phyloP scores from a whole-genome alignment of 2,888 invertebrate species.

The Mechanitis mazaeus region DNA sequence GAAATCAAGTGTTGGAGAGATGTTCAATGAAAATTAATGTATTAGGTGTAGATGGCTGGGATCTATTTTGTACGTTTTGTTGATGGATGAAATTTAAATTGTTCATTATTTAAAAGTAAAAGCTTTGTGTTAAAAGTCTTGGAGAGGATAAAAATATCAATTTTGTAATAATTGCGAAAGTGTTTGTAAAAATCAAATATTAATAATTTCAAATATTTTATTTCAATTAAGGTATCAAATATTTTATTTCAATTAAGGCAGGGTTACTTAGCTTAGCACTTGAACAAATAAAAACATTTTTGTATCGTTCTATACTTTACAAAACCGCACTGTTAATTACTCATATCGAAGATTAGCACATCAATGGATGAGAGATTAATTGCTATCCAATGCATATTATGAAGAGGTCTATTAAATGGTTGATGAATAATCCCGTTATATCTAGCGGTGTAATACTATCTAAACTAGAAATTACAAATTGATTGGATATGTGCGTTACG shows the following conservation, averaged over 20 bases:
- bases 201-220: no score
- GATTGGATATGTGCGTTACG: conserved; percentile 2
- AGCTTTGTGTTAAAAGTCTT: not conserved
- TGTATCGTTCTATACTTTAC: conserved; percentile 16
- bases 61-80: conserved; percentile 1
- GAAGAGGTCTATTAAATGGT: conserved; percentile 31
- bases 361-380: conserved; percentile 50
- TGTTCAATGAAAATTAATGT: conserved; percentile 35
- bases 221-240: not conserved
- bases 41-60: not conserved
- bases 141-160: no score
- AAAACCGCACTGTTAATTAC: conserved; percentile 44
- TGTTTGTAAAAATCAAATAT: no score
- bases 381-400: conserved; percentile 39
- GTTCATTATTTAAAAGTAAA: not conserved
- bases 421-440: conserved; percentile 30
- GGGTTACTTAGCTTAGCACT: not conserved
- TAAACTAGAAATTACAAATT: conserved; percentile 5
- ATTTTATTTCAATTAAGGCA: not conserved
- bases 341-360: conserved; percentile 60
- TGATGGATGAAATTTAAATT: not conserved
- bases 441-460: conserved; percentile 5
- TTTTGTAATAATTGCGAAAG: no score
- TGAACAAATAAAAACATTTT: conserved; percentile 2
- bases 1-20: conserved; percentile 47